These are phyloP conservation scores for Balaenoptera acutorostrata DNA, from an alignment of 2,113 vertebrate species.

Conservation along the genomic window DNA sequence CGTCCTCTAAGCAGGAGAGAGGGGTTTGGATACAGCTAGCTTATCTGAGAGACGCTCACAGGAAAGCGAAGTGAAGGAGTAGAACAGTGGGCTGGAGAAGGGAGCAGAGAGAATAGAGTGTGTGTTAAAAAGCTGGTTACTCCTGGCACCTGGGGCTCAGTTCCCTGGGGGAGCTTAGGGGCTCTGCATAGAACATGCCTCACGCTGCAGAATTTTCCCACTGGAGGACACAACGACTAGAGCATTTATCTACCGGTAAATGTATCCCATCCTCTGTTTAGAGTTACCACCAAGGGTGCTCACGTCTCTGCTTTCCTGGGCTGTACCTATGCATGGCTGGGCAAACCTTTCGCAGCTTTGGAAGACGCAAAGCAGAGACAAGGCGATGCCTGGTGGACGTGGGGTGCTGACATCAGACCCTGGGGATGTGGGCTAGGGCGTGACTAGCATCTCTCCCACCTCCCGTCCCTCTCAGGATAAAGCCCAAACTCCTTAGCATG, in stretches of 20 bases:
- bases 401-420: neutral
- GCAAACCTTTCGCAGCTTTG: neutral
- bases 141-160: too few species aligned
- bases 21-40: too few species aligned
- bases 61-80: fast-evolving
- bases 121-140: too few species aligned
- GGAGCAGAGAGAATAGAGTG: neutral
- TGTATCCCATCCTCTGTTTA: too few species aligned
- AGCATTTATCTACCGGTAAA: neutral
- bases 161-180: neutral
- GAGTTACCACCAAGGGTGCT: neutral
- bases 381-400: fast-evolving
- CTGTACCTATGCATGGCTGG: neutral
- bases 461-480: neutral
- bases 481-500: neutral
- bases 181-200: fast-evolving
- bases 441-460: neutral
- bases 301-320: neutral
- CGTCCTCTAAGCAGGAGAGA: neutral
- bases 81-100: neutral
- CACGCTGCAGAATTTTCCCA: fast-evolving
- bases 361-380: neutral
- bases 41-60: neutral
- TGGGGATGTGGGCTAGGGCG: neutral
- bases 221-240: neutral